Evolutionary conservation across 92 coral and sea anemone genomes (phyloP).

Genomic region (Pocillopora grandis): DNA sequence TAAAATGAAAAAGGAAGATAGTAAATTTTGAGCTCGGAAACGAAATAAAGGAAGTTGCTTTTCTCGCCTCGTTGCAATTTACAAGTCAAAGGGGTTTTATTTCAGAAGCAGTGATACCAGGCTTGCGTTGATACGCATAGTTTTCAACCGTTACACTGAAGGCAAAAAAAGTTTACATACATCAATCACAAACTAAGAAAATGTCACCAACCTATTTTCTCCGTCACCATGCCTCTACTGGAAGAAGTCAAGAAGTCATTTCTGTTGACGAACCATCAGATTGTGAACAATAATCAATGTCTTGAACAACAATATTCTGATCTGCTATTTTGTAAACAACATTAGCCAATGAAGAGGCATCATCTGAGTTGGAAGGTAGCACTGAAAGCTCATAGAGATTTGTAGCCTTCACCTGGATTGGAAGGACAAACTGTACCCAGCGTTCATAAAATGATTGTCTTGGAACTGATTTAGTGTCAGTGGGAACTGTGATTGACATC

Average conservation of each 20-base stretch:
- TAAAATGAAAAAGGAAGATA: no score
- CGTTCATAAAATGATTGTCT: conserved; percentile 71
- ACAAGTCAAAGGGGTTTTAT: no score
- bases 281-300: conserved; percentile 34
- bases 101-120: no score
- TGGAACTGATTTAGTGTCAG: conserved; percentile 47
- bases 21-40: no score
- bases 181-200: background rate
- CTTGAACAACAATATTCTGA: conserved; percentile 43
- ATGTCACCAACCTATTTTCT: background rate
- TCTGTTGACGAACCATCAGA: conserved; percentile 1
- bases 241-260: background rate
- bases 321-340: conserved; percentile 48
- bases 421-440: conserved; percentile 76
- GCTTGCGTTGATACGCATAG: no score
- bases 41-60: no score
- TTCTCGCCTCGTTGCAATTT: no score
- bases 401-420: conserved; percentile 36
- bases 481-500: conserved; percentile 51
- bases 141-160: no score
- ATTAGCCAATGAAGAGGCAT: conserved; percentile 44
- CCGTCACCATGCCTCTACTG: background rate
- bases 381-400: conserved; percentile 56
- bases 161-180: background rate
- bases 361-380: conserved; percentile 38